A percentile compares a stretch with the other conserved stretches of the same genome.
Evolutionary conservation across 2,888 invertebrate species (phyloP).

Genomic region (Lacanobia oleracea): DNA sequence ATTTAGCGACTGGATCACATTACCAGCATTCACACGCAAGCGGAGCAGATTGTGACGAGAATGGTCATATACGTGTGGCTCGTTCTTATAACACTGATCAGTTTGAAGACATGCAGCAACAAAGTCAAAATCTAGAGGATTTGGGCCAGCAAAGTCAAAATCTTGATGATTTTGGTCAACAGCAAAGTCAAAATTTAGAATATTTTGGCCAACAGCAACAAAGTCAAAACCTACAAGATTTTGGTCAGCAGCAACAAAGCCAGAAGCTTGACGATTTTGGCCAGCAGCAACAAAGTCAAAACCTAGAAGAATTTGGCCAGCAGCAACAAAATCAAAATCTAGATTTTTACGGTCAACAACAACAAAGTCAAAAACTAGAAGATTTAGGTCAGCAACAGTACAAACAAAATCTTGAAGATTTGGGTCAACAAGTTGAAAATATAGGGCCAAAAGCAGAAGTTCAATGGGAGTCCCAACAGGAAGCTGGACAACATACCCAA

Average conservation of each 20-base stretch:
- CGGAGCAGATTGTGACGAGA: slow-evolving; percentile 77
- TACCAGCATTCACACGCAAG: slow-evolving; percentile 69
- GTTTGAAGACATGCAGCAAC: slow-evolving; percentile 64
- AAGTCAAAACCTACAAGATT: slow-evolving; percentile 31
- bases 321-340: slow-evolving; percentile 19
- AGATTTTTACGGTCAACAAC: slow-evolving; percentile 18
- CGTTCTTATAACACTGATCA: slow-evolving; percentile 75
- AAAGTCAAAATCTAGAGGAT: slow-evolving; percentile 30
- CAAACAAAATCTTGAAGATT: slow-evolving; percentile 59
- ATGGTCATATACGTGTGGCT: slow-evolving; percentile 77
- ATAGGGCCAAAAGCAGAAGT: slow-evolving; percentile 63
- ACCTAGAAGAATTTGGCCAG: slow-evolving; percentile 11
- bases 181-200: slow-evolving; percentile 24
- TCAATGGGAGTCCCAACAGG: slow-evolving; percentile 66
- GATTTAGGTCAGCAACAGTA: slow-evolving; percentile 63
- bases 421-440: slow-evolving; percentile 64
- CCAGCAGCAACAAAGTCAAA: slow-evolving; percentile 24
- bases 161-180: slow-evolving; percentile 23
- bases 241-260: slow-evolving; percentile 40
- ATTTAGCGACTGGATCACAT: slow-evolving; percentile 74
- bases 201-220: slow-evolving; percentile 32
- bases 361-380: slow-evolving; percentile 24
- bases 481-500: slow-evolving; percentile 69
- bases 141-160: slow-evolving; percentile 34
- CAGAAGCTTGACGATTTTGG: slow-evolving; percentile 29